Percentiles rank a stretch among this genome's conserved stretches.
Conservation (phyloP, 2,888 invertebrate species). For the Lepetodrilus schrolli region DNA sequence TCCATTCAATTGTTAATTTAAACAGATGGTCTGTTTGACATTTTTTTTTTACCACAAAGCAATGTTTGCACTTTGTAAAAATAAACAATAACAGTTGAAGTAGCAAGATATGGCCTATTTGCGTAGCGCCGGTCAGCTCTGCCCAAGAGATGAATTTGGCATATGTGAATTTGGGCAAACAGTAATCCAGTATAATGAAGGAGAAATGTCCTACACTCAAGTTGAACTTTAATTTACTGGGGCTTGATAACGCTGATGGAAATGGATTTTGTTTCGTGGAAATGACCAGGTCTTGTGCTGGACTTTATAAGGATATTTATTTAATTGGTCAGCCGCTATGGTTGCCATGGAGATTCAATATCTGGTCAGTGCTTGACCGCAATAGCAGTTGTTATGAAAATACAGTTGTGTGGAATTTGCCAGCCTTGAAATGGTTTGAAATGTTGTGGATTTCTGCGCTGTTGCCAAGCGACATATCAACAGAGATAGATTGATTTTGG, state of each 20-base stretch:
- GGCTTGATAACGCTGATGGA: conserved; percentile 24
- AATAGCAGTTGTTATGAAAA: conserved; percentile 26
- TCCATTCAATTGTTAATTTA: neutral
- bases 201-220: conserved; percentile 18
- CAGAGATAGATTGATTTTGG: conserved; percentile 9
- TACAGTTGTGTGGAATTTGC: conserved; percentile 9
- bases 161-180: conserved; percentile 23
- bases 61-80: conserved; percentile 18
- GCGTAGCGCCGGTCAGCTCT: neutral
- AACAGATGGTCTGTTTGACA: conserved; percentile 7
- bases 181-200: neutral
- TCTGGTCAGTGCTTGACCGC: conserved; percentile 26
- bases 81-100: conserved; percentile 14
- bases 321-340: conserved; percentile 25
- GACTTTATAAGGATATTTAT: conserved; percentile 27
- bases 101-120: conserved; percentile 1
- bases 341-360: conserved; percentile 26
- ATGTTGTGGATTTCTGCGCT: conserved; percentile 13
- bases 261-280: conserved; percentile 25
- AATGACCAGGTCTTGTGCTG: conserved; percentile 10
- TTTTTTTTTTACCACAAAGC: neutral
- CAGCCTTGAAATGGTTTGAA: neutral
- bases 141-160: neutral
- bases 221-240: conserved; percentile 25
- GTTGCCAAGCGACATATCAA: conserved; percentile 11